A percentile compares a stretch with the other conserved stretches of the same genome.
These are phyloP conservation scores for Galeopterus variegatus DNA, from an alignment of 2,113 vertebrate species.

Conservation along the genomic window DNA sequence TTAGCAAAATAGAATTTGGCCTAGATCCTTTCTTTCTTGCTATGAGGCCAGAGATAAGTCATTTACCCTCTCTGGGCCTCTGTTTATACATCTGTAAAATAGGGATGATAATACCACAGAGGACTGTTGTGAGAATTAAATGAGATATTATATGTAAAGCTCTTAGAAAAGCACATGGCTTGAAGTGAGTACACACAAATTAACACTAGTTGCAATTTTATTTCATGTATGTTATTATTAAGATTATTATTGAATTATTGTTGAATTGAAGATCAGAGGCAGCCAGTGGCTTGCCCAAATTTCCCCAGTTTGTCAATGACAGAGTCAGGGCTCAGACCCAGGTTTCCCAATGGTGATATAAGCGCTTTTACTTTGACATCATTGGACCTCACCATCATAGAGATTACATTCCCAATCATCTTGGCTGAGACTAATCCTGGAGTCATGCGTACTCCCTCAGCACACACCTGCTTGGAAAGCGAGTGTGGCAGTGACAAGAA, in stretches of 20 bases:
- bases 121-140: not conserved
- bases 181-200: not conserved
- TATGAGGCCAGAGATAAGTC: not conserved
- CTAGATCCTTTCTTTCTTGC: not conserved
- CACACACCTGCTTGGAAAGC: not conserved
- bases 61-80: not conserved
- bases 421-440: not conserved
- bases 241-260: not conserved
- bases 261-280: not conserved
- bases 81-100: slow-evolving; percentile 4
- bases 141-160: not conserved
- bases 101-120: not conserved
- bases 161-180: not conserved
- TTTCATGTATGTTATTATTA: not conserved
- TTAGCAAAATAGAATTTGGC: slow-evolving; percentile 1
- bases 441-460: slow-evolving; percentile 56
- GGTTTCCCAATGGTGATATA: not conserved
- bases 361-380: not conserved
- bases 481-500: slow-evolving; percentile 18
- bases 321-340: not conserved
- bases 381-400: not conserved
- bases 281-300: not conserved
- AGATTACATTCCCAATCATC: not conserved
- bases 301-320: not conserved
- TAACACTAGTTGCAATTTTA: not conserved